A percentile compares a stretch with the other conserved stretches of the same genome.
Conservation (phyloP, 2,113 vertebrate genomes). For the Heterotis niloticus region DNA sequence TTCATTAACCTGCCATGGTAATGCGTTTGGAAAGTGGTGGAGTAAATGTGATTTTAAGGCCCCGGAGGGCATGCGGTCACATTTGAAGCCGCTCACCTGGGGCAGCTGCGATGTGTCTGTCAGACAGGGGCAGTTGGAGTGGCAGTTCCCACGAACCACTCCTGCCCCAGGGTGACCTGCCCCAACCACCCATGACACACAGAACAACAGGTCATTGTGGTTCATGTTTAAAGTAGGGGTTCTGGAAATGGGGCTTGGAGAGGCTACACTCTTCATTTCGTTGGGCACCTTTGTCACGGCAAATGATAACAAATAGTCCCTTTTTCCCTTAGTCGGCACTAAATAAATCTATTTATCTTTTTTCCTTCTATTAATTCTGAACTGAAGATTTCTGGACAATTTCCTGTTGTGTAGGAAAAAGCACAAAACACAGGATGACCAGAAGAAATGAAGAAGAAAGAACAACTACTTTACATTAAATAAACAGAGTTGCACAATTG, state of each 20-base stretch:
- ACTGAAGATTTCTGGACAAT: no score
- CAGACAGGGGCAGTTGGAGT: background rate
- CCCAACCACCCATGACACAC: background rate
- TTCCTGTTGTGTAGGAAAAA: no score
- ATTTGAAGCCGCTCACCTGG: background rate
- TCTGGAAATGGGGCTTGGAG: background rate
- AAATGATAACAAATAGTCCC: background rate
- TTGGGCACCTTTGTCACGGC: background rate
- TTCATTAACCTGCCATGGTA: background rate
- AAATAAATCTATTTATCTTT: background rate
- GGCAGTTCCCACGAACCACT: background rate
- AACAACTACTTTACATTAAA: no score
- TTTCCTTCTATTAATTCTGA: no score
- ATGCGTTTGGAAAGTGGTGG: background rate
- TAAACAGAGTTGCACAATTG: no score
- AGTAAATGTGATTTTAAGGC: constrained; percentile 8
- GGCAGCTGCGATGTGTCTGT: background rate
- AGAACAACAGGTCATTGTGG: background rate
- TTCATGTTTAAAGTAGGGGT: background rate
- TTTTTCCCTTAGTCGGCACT: background rate
- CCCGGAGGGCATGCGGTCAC: background rate
- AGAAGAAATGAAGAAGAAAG: no score
- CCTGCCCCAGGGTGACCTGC: constrained; percentile 2
- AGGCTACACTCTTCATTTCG: no score
- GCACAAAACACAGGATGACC: no score